Base-by-base conservation (phyloP, 1,140 invertebrate species). In the Saccostrea glomerata region DNA sequence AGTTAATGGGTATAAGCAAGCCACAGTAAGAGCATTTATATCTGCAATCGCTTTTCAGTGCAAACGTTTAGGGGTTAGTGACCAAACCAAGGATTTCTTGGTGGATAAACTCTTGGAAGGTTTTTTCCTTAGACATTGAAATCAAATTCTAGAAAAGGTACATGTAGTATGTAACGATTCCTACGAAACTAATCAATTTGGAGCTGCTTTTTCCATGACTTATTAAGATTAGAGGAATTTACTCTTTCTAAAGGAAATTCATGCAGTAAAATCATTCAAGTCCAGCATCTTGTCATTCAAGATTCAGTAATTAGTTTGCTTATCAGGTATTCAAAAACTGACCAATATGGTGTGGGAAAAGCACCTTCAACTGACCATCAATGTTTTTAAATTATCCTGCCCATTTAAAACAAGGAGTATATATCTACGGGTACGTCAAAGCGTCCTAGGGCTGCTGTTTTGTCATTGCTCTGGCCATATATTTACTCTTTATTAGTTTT, bases 151-250 rank as follows among this genome's bases (percentile, higher is more conserved):
- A 36, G 30, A 36, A 36, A 36, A 36, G 30, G 1, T 36, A 36
- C 30, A 36, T 36, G 30, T 36, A 23, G n/a, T 55, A 12, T 88
- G 63, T 82, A 7, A 58, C 9, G 55, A 63, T 17, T 63, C 13
- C n/a, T 88, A 77, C 70, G 84, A 88, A 77, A 23, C 84, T 36
- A 13, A 20, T 20, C 23, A 85, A 36, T 88, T 88, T n/a, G 9
- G 15, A 20, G 40, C 84, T 23, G 11, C 11, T 88, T 66, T 23
- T 86, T 25, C 58, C 70, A 77, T 56, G 83, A 15, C 47, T 86
- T 85, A 60, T 82, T 60, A 40, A 47, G 84, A 40, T 17, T 88
- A 30, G 70, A 60, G 12, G 84, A 77, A 70, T 56, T 58, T 12
- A n/a, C 66, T 12, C 23, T 70, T 12, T 70, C 66, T 23, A 70